Conservation (phyloP, 2,113 vertebrate genomes). For the Anthoscopus minutus region DNA sequence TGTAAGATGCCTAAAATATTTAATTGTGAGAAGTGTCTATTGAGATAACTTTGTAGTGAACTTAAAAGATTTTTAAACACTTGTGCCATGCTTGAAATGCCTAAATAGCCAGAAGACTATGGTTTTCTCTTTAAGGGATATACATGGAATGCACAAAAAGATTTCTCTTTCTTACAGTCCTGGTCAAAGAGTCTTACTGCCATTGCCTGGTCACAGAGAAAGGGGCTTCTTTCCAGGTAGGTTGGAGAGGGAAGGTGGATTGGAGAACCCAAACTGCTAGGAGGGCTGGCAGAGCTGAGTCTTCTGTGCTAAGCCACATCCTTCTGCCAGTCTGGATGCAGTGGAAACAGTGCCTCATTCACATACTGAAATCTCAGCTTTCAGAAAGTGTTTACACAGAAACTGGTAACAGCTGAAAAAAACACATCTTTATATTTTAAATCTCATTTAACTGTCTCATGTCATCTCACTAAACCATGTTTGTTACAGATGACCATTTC, state of each 20-base stretch:
- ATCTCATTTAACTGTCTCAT: neutral
- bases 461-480: neutral
- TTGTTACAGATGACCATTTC: neutral
- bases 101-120: neutral
- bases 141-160: neutral
- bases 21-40: conserved; percentile 65
- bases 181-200: neutral
- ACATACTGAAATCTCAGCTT: neutral
- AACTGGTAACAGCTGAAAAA: neutral
- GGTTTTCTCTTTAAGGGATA: neutral
- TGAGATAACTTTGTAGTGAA: conserved; percentile 44
- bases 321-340: neutral
- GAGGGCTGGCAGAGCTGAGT: neutral
- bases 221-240: neutral
- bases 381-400: neutral
- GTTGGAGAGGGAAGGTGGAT: neutral
- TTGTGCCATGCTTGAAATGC: neutral
- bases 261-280: accelerated
- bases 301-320: neutral
- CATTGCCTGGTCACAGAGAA: neutral
- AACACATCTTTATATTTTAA: neutral
- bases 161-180: neutral
- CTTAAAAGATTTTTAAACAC: conserved; percentile 26
- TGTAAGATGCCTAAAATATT: conserved; percentile 67
- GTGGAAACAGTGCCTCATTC: neutral